Conservation (phyloP, 2,797 vertebrate genomes). For the Sebastolobus alascanus region DNA sequence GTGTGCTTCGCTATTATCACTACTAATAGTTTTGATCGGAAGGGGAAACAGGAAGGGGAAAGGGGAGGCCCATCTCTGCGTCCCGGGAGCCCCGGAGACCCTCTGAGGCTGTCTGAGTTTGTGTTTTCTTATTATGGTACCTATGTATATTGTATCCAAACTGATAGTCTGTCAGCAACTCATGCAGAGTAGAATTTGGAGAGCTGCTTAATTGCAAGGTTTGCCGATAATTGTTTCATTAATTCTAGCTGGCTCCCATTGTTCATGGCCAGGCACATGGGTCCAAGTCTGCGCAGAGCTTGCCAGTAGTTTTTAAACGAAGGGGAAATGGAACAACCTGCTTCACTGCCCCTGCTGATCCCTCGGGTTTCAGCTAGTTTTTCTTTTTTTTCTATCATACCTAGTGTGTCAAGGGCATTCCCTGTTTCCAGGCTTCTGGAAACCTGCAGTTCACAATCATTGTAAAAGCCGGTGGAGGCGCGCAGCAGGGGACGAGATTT, state of each 20-base stretch:
- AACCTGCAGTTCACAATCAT: conserved; percentile 79
- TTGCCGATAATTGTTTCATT: conserved; percentile 84
- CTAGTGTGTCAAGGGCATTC: conserved; percentile 82
- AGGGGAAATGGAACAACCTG: conserved; percentile 83
- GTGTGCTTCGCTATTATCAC: conserved; percentile 85
- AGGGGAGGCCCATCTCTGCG: conserved; percentile 38
- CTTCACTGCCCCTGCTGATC: conserved; percentile 81
- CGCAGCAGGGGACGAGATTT: conserved; percentile 71
- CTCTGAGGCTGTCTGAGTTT: conserved; percentile 50
- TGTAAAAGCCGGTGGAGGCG: conserved; percentile 68
- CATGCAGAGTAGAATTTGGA: conserved; percentile 70
- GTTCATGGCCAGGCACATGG: conserved; percentile 71
- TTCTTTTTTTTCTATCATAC: conserved; percentile 63
- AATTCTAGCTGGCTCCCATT: conserved; percentile 76
- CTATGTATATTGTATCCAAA: conserved; percentile 67
- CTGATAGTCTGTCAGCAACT: conserved; percentile 66
- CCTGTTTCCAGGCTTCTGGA: conserved; percentile 74
- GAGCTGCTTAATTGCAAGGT: conserved; percentile 78
- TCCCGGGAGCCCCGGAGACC: conserved; percentile 52
- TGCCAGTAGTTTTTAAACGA: conserved; percentile 75
- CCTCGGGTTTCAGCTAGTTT: conserved; percentile 74
- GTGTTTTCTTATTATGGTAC: conserved; percentile 65
- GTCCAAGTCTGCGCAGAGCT: conserved; percentile 63
- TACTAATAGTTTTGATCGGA: conserved; percentile 87
- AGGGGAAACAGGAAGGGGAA: conserved; percentile 68